Evolutionary conservation across 2,888 invertebrate species (phyloP).

Genomic region (Notocelia uddmanniana): DNA sequence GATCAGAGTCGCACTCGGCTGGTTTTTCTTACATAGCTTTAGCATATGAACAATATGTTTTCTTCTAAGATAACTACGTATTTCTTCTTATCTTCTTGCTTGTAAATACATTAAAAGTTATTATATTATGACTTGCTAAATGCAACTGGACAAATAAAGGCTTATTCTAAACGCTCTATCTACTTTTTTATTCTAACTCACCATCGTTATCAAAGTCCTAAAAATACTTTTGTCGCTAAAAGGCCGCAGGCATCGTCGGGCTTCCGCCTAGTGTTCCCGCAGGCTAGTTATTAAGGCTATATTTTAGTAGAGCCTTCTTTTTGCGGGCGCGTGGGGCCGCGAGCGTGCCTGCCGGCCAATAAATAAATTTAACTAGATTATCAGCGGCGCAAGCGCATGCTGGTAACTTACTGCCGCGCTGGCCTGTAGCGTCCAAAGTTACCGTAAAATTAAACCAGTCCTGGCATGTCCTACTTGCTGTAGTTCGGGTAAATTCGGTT

Average conservation of each 20-base stretch:
- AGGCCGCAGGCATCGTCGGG: constrained; percentile 12
- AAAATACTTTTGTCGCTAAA: constrained; percentile 4
- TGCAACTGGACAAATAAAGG: no score
- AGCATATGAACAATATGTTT: neutral
- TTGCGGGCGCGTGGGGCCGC: constrained; percentile 52
- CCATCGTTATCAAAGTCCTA: neutral
- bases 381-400: constrained; percentile 59
- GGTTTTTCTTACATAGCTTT: neutral
- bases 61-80: no score
- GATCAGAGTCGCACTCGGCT: no score
- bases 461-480: neutral
- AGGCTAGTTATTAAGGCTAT: constrained; percentile 41
- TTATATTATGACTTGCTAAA: no score
- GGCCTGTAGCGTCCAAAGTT: neutral
- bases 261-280: constrained; percentile 27
- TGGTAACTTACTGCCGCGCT: constrained; percentile 47
- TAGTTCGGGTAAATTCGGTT: neutral
- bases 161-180: no score
- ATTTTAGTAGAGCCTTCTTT: constrained; percentile 30
- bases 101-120: no score
- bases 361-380: constrained; percentile 79
- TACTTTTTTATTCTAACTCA: neutral
- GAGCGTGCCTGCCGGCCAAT: constrained; percentile 59
- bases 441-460: neutral
- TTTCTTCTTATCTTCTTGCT: no score